Percentiles rank a stretch among this genome's conserved stretches.
These are phyloP conservation scores for Eumeta japonica DNA, from an alignment of 1,140 invertebrate species.

Conservation along the genomic window DNA sequence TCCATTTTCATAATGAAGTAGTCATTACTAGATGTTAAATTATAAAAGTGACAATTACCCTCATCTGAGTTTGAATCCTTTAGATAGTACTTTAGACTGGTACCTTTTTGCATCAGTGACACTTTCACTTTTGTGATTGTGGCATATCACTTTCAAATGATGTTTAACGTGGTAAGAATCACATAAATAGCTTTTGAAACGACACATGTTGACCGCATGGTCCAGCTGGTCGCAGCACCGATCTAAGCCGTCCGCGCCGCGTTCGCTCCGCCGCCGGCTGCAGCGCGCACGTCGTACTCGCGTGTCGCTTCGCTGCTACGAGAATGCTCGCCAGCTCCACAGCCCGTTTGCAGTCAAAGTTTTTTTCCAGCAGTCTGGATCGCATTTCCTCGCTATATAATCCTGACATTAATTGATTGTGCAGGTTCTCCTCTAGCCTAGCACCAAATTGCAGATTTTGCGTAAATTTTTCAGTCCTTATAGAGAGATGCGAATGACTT, in stretches of 20 bases:
- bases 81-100: constrained; percentile 8
- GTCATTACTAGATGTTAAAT: not conserved
- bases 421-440: not conserved
- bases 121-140: not conserved
- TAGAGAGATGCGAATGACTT: constrained; percentile 1
- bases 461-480: constrained; percentile 4
- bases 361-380: constrained; percentile 2
- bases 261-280: not conserved
- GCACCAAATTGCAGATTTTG: constrained; percentile 2
- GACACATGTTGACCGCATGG: constrained; percentile 8
- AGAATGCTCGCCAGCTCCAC: not conserved
- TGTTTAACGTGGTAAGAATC: constrained; percentile 10
- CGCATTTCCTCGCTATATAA: too few species aligned
- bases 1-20: too few species aligned
- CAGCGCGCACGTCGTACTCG: constrained; percentile 1
- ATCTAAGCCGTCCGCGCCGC: not conserved
- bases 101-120: constrained; percentile 3
- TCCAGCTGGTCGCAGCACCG: constrained; percentile 6
- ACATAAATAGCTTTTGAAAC: constrained; percentile 12
- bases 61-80: constrained; percentile 6
- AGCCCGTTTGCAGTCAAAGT: constrained; percentile 4
- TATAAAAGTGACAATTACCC: constrained; percentile 7
- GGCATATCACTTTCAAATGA: constrained; percentile 8
- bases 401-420: constrained; percentile 3
- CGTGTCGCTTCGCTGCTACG: constrained; percentile 2